Conservation (phyloP, 2,797 vertebrate species). For the Propithecus deckenii region DNA sequence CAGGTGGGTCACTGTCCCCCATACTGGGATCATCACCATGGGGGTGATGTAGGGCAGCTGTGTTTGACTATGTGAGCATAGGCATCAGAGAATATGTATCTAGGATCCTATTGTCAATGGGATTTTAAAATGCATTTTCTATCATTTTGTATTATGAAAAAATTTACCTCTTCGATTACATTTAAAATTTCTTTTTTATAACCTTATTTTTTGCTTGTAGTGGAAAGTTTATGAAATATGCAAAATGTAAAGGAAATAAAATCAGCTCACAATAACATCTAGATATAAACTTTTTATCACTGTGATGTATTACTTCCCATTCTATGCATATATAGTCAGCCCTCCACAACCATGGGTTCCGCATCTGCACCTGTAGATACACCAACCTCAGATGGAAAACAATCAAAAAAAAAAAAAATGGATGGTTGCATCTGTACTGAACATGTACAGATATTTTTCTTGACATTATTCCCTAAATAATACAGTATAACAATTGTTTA, state of each 20-base stretch:
- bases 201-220: not conserved
- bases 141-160: not conserved
- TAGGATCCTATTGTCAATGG: not conserved
- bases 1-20: not conserved
- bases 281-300: not conserved
- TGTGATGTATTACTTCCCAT: not conserved
- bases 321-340: not conserved
- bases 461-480: not conserved
- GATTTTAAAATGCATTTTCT: not conserved
- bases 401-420: not conserved
- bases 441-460: not conserved
- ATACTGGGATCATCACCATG: accelerated
- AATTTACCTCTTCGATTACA: not conserved
- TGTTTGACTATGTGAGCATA: not conserved
- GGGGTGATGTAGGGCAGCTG: not conserved
- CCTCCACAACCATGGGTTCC: not conserved
- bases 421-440: not conserved
- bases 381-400: not conserved
- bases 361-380: not conserved
- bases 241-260: constrained; percentile 36
- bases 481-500: not conserved
- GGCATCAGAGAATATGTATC: not conserved
- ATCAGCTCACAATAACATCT: not conserved
- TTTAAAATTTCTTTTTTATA: not conserved
- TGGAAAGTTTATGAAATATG: not conserved